Evolutionary conservation across 2,888 invertebrate species (phyloP).

Genomic region (Chromoteleia sp.): DNA sequence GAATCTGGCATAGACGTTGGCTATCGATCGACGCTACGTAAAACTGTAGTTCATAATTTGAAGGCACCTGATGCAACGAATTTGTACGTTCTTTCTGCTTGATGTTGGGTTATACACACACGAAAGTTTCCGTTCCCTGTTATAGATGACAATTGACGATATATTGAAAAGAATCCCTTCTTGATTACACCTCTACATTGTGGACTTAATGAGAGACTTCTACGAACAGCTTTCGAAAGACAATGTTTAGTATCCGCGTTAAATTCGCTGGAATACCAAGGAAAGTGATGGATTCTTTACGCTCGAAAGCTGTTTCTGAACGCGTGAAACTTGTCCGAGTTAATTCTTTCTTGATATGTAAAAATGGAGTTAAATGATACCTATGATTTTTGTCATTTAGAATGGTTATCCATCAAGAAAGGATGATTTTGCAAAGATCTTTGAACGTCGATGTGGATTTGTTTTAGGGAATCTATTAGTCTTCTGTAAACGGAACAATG

Average conservation of each 20-base stretch:
- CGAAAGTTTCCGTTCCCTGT: neutral
- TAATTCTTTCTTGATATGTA: neutral
- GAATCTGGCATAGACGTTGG: constrained; percentile 18
- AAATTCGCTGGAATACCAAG: neutral
- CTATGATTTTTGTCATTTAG: too few relatives aligned
- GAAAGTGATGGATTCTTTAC: neutral
- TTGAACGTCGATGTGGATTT: too few relatives aligned
- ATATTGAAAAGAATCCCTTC: neutral
- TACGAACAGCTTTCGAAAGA: neutral
- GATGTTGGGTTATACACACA: constrained; percentile 7
- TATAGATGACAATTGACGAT: constrained; percentile 7
- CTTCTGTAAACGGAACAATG: too few relatives aligned
- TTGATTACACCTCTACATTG: constrained; percentile 1
- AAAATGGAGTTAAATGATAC: too few relatives aligned
- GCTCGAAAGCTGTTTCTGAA: neutral
- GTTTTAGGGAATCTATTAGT: too few relatives aligned
- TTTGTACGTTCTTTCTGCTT: constrained; percentile 15
- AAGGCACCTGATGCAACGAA: neutral
- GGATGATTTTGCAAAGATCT: too few relatives aligned
- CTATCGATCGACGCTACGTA: constrained; percentile 35
- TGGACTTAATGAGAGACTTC: neutral
- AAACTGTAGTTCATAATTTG: constrained; percentile 11
- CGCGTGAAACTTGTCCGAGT: constrained; percentile 21
- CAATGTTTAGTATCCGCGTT: neutral
- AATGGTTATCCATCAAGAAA: too few relatives aligned